Evolutionary conservation across 2,888 invertebrate species (phyloP).

Genomic region (Perizoma affinitatum): DNA sequence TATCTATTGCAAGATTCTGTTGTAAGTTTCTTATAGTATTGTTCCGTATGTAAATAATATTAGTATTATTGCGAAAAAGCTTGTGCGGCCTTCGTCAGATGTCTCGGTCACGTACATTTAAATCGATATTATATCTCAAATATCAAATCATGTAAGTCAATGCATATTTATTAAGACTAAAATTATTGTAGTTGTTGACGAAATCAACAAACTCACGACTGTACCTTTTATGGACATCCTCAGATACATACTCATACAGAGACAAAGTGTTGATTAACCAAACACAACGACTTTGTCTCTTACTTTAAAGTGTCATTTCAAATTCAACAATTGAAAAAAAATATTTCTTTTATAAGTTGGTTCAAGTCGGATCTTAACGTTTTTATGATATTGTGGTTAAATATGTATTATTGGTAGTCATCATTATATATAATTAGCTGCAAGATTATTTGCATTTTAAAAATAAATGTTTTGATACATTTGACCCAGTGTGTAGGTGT

Average conservation of each 20-base stretch:
- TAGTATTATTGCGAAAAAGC: conserved; percentile 21
- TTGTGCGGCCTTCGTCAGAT: conserved; percentile 19
- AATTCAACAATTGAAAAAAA: no score
- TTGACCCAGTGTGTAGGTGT: conserved; percentile 2
- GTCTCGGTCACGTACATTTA: conserved; percentile 27
- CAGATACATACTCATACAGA: no score
- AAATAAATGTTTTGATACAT: conserved; percentile 1
- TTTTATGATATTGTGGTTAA: no score
- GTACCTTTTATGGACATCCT: neutral
- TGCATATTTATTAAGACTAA: neutral
- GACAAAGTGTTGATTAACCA: no score
- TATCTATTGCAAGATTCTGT: conserved; percentile 37
- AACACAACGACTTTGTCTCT: no score
- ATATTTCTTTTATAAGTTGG: no score
- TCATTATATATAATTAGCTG: no score
- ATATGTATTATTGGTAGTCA: no score
- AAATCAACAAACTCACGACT: conserved; percentile 4
- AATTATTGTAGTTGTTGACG: conserved; percentile 7
- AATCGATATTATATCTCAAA: conserved; percentile 9
- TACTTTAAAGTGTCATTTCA: no score
- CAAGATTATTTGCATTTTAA: neutral
- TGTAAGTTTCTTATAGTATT: conserved; percentile 29
- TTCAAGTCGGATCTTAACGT: no score
- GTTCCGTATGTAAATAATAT: conserved; percentile 29
- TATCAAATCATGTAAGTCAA: conserved; percentile 20